Evolutionary conservation across 2,113 vertebrate species (phyloP).

Genomic region (Helogale parvula): DNA sequence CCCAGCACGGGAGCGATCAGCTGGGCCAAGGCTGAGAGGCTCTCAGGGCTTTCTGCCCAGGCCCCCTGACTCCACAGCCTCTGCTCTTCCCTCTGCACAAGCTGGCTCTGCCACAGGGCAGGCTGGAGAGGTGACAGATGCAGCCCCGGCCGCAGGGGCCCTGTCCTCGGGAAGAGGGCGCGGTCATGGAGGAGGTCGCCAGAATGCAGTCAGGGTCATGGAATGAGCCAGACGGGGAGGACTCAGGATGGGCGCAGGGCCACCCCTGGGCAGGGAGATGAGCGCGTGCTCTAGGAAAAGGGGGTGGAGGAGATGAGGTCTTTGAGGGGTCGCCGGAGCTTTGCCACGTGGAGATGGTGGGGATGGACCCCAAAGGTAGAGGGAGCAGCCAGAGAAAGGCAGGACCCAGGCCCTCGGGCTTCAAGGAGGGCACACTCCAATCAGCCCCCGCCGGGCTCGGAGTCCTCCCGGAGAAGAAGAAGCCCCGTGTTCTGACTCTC

Average conservation of each 20-base stretch:
- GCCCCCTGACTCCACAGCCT: background rate
- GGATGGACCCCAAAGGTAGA: too few species aligned
- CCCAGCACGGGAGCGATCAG: rapidly evolving
- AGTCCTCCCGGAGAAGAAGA: background rate
- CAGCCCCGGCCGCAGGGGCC: background rate
- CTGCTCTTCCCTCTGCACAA: background rate
- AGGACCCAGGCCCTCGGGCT: background rate
- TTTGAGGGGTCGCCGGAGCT: too few species aligned
- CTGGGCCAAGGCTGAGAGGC: background rate
- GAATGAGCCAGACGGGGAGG: too few species aligned
- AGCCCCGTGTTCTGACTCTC: background rate
- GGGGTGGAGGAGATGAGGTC: background rate
- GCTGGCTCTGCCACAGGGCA: background rate
- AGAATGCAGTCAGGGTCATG: background rate
- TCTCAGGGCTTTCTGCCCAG: rapidly evolving
- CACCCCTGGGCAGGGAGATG: background rate
- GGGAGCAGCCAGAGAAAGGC: too few species aligned
- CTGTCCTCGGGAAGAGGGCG: background rate
- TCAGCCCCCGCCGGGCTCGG: background rate
- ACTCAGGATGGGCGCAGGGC: background rate
- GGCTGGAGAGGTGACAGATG: background rate
- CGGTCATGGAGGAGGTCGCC: rapidly evolving
- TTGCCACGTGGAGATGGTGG: too few species aligned
- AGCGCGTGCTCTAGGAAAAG: background rate
- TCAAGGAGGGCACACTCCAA: background rate